A percentile compares a stretch with the other conserved stretches of the same genome.
Evolutionary conservation across 2,888 invertebrate species (phyloP).

Genomic region (Melieria picta): DNA sequence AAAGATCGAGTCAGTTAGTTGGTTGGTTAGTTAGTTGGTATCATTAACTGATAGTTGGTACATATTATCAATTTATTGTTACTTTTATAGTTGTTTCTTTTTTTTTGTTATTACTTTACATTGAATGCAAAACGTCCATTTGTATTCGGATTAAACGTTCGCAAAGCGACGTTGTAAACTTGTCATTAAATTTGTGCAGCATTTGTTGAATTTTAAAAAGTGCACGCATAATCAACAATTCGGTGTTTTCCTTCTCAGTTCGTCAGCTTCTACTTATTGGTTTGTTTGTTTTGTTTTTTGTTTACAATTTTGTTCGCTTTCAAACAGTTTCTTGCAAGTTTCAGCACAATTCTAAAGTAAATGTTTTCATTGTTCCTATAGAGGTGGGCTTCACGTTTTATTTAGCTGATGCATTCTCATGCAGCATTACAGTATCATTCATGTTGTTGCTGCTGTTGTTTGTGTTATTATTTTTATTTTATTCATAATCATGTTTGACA

Average conservation of each 20-base stretch:
- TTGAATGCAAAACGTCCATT: background rate
- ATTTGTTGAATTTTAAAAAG: constrained; percentile 24
- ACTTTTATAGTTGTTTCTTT: background rate
- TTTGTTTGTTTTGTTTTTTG: too few relatives aligned
- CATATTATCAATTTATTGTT: too few relatives aligned
- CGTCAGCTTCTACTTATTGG: too few relatives aligned
- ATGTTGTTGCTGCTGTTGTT: background rate
- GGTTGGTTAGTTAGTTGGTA: too few relatives aligned
- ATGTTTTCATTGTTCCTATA: constrained; percentile 28
- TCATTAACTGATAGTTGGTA: too few relatives aligned
- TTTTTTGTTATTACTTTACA: background rate
- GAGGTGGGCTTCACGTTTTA: constrained; percentile 29
- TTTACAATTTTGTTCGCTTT: background rate
- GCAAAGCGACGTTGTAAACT: background rate
- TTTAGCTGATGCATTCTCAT: background rate
- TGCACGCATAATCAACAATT: constrained; percentile 19
- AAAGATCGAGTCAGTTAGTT: too few relatives aligned
- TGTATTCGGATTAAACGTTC: background rate
- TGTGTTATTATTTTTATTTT: background rate
- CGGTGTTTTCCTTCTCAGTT: too few relatives aligned
- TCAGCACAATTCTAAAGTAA: constrained; percentile 33
- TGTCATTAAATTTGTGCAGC: constrained; percentile 16
- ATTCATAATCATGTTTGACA: too few relatives aligned
- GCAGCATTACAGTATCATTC: background rate
- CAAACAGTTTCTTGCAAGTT: constrained; percentile 21